Percentiles rank a stretch among this genome's conserved stretches.
phyloP scores from a whole-genome alignment of 37 sponge, comb jelly and placozoan species.

The Cladorhizidae sp. region DNA sequence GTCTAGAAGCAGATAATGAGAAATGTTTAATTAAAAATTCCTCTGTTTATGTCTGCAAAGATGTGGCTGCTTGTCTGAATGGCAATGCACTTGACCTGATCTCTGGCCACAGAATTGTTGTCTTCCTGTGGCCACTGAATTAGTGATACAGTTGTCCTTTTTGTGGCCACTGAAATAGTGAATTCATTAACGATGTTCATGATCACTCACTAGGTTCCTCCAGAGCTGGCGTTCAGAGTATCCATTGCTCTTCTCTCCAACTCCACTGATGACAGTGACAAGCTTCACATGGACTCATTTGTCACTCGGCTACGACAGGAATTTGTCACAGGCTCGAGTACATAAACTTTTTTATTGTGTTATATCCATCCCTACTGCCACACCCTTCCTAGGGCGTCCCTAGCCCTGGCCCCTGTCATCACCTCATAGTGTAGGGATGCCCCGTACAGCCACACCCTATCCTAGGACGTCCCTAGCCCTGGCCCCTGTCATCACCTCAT shows the following conservation, averaged over 20 bases:
- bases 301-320: constrained; percentile 14
- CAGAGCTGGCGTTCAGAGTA: constrained; percentile 7
- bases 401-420: too few species aligned
- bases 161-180: background rate
- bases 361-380: too few species aligned
- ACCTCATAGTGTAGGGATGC: too few species aligned
- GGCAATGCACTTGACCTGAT: too few species aligned
- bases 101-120: too few species aligned
- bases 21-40: background rate
- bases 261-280: background rate
- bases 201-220: constrained; percentile 11
- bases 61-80: too few species aligned
- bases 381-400: too few species aligned
- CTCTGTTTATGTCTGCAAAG: background rate
- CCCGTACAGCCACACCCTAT: too few species aligned
- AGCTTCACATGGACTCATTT: background rate
- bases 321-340: constrained; percentile 17
- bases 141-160: background rate
- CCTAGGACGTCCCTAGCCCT: too few species aligned
- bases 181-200: background rate
- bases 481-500: too few species aligned
- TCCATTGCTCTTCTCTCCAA: constrained; percentile 7
- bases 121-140: background rate
- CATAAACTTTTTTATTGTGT: too few species aligned
- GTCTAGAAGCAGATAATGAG: background rate